phyloP scores from a whole-genome alignment of 2,888 invertebrate species.

The Amphiduros pacificus region DNA sequence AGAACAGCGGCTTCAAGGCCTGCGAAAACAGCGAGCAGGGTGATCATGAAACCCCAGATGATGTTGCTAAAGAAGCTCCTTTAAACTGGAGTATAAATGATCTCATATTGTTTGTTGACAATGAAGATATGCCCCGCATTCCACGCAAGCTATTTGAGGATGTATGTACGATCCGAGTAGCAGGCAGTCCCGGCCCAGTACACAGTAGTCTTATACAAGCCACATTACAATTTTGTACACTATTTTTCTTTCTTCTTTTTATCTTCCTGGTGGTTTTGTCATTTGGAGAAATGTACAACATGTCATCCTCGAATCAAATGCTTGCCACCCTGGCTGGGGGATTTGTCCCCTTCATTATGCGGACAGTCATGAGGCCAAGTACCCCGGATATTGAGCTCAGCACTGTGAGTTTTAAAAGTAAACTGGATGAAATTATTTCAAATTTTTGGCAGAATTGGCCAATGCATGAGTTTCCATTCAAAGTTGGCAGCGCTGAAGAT shows the following conservation, averaged over 20 bases:
- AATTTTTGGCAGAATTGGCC: conserved; percentile 56
- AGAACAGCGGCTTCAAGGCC: conserved; percentile 40
- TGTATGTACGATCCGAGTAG: conserved; percentile 50
- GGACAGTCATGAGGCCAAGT: conserved; percentile 50
- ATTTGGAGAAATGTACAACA: conserved; percentile 52
- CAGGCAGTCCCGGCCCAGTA: conserved; percentile 56
- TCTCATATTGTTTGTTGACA: conserved; percentile 53
- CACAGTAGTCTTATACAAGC: conserved; percentile 51
- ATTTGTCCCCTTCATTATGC: conserved; percentile 34
- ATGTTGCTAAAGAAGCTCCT: conserved; percentile 19
- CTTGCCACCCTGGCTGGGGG: conserved; percentile 53
- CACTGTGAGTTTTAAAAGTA: conserved; percentile 55
- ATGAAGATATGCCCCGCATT: conserved; percentile 54
- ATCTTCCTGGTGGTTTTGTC: conserved; percentile 58
- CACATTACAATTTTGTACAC: conserved; percentile 53
- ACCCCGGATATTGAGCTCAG: conserved; percentile 51
- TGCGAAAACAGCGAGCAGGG: conserved; percentile 34
- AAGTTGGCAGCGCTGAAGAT: conserved; percentile 25
- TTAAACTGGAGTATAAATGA: conserved; percentile 53
- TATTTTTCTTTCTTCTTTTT: conserved; percentile 53
- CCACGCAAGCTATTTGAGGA: conserved; percentile 53
- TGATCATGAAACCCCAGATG: conserved; percentile 33
- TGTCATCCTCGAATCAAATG: conserved; percentile 57
- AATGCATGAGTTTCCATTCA: conserved; percentile 47
- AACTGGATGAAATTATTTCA: conserved; percentile 55